Conservation (phyloP, 2,888 invertebrate genomes). For the Pristionchus exspectatus region DNA sequence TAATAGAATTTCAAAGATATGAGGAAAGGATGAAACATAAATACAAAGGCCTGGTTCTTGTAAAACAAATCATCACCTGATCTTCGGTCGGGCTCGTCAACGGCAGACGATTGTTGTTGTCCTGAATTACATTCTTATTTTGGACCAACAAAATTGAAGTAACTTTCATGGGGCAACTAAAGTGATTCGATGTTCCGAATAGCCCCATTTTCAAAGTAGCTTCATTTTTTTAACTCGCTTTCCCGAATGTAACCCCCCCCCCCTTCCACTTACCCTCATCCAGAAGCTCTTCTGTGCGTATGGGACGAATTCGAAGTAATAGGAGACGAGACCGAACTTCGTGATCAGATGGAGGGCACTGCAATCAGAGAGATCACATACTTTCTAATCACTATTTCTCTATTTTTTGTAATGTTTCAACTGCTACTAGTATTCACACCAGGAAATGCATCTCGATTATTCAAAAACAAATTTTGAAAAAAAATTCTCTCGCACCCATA, state of each 20-base stretch:
- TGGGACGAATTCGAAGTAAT: conserved; percentile 27
- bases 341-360: conserved; percentile 54
- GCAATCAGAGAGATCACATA: background rate
- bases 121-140: background rate
- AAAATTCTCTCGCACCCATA: too few relatives aligned
- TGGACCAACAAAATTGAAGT: too few relatives aligned
- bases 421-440: too few relatives aligned
- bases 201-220: background rate
- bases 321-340: conserved; percentile 37
- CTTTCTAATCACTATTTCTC: background rate
- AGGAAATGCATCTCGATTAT: too few relatives aligned
- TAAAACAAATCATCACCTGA: background rate
- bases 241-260: too few relatives aligned
- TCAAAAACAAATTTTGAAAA: background rate
- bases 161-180: too few relatives aligned
- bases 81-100: conserved; percentile 41
- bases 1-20: too few relatives aligned
- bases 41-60: background rate
- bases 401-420: too few relatives aligned
- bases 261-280: conserved; percentile 29
- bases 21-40: background rate
- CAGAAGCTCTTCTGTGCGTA: conserved; percentile 39
- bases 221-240: too few relatives aligned
- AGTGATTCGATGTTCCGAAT: background rate
- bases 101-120: conserved; percentile 34